Evolutionary conservation across 2,797 vertebrate species (phyloP).

Genomic region (Bovichtus diacanthus): DNA sequence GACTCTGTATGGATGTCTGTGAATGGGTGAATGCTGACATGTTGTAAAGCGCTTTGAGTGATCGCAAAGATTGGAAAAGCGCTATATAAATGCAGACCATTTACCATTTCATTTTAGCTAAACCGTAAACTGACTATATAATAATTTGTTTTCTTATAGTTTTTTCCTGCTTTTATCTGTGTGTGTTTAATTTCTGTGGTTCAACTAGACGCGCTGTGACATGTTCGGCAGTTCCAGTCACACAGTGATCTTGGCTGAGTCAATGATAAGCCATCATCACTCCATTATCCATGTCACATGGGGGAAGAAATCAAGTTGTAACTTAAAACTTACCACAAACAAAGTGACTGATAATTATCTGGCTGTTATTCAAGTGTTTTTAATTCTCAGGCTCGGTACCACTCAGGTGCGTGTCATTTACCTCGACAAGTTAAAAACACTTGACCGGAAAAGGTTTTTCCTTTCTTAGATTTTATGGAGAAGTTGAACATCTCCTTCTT

Average conservation of each 20-base stretch:
- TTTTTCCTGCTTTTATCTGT: conserved; percentile 3
- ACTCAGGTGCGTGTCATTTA: conserved; percentile 40
- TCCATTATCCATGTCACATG: conserved; percentile 56
- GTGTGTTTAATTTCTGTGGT: conserved; percentile 27
- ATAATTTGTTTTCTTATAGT: not conserved
- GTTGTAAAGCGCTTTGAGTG: no score
- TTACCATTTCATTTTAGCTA: not conserved
- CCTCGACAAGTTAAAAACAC: not conserved
- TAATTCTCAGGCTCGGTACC: conserved; percentile 31
- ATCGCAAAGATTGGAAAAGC: no score
- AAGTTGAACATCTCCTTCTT: not conserved
- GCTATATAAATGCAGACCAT: no score
- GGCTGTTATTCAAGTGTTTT: conserved; percentile 37
- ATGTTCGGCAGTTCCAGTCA: conserved; percentile 59
- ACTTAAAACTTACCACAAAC: conserved; percentile 41
- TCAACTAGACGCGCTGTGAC: conserved; percentile 59
- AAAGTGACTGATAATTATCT: conserved; percentile 49
- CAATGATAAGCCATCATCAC: conserved; percentile 60
- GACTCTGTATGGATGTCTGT: no score
- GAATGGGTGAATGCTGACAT: no score
- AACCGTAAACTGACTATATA: not conserved
- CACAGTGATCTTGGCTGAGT: conserved; percentile 64
- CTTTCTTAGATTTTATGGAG: conserved; percentile 6
- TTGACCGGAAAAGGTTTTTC: conserved; percentile 25
- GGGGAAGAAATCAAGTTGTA: conserved; percentile 50